Base-by-base conservation (phyloP, 2,888 invertebrate genomes). In the Pterostichus niger region DNA sequence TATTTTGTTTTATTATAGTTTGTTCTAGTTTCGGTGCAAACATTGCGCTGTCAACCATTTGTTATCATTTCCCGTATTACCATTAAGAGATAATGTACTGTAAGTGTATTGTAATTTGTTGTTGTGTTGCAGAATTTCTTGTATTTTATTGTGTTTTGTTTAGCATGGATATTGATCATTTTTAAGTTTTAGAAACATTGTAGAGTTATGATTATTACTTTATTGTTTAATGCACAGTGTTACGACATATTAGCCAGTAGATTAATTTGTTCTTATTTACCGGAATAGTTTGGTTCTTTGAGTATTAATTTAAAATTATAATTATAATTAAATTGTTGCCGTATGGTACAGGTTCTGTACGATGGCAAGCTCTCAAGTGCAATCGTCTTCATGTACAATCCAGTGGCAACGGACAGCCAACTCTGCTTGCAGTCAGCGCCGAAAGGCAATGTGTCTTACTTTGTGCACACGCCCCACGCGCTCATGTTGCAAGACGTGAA, bases 341-440 rank as follows among this genome's bases (percentile, higher is more conserved):
- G 68, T 24, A n/a, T 75, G 33, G 87, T 88, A n/a, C 92, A 98
- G 98, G 98, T 99, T 85, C 93, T 99, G 87, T 99, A 99, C 91
- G 99, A 99, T 91, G 99, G 99, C 85, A 98, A 98, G 91, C 92
- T 99, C 89, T 98, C 99, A 85, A 96, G 95, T 88, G 97, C 97
- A 86, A 97, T 99, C 89, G 98, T 99, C 89, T 99, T 99, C 92
- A 98, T 99, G 97, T 99, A 99, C 93, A 99, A 99, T 91, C 99
- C 99, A 85, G 99, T 99, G 88, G 99, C 99, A 85, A 99, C 99
- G 85, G 99, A 99, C 91, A 97, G 98, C 86, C 99, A 99, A 91
- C 93, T 99, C 85, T 99, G 99, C 91, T 93, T 99, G 86, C 99
- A 99, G 92, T 98, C 98, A 73, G 98, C 99, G 86, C 99, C 99